phyloP scores from a whole-genome alignment of 2,888 invertebrate genomes.

The Aspidiotus rigidus region DNA sequence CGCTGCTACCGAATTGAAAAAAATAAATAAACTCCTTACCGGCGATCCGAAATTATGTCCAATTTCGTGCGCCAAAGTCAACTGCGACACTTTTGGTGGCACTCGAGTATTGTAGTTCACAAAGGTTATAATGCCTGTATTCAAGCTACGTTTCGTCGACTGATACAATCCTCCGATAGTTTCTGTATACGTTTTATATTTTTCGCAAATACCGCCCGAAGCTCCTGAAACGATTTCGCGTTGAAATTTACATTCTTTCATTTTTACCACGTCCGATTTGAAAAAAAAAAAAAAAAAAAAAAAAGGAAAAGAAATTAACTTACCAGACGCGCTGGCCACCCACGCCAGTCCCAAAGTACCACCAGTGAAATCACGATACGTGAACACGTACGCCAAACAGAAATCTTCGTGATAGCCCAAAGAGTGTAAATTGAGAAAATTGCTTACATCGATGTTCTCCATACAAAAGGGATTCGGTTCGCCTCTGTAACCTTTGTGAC shows the following conservation, averaged over 20 bases:
- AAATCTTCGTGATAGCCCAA: conserved; percentile 95
- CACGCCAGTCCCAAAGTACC: conserved; percentile 97
- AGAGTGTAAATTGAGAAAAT: conserved; percentile 95
- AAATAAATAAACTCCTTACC: conserved; percentile 49
- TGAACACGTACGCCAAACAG: conserved; percentile 98
- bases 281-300: neutral
- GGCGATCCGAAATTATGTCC: conserved; percentile 99
- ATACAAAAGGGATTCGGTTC: conserved; percentile 84
- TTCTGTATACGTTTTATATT: conserved; percentile 93
- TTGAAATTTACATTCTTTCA: neutral
- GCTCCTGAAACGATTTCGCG: conserved; percentile 54
- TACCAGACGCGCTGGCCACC: conserved; percentile 60
- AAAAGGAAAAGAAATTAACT: conserved; percentile 11
- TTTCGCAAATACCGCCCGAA: conserved; percentile 97
- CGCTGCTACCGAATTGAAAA: too few species aligned
- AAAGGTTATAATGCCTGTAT: conserved; percentile 97
- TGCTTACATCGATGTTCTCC: conserved; percentile 97
- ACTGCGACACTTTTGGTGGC: conserved; percentile 92
- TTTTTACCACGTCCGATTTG: neutral
- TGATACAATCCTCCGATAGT: conserved; percentile 90
- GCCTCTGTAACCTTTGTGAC: conserved; percentile 53
- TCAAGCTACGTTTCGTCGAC: conserved; percentile 84
- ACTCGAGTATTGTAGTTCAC: conserved; percentile 97
- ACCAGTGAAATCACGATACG: conserved; percentile 93
- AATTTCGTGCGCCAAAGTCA: conserved; percentile 95